Percentiles rank a stretch among this genome's conserved stretches.
These are phyloP conservation scores for Sabatieria punctata DNA, from an alignment of 2,888 invertebrate species.

Conservation along the genomic window DNA sequence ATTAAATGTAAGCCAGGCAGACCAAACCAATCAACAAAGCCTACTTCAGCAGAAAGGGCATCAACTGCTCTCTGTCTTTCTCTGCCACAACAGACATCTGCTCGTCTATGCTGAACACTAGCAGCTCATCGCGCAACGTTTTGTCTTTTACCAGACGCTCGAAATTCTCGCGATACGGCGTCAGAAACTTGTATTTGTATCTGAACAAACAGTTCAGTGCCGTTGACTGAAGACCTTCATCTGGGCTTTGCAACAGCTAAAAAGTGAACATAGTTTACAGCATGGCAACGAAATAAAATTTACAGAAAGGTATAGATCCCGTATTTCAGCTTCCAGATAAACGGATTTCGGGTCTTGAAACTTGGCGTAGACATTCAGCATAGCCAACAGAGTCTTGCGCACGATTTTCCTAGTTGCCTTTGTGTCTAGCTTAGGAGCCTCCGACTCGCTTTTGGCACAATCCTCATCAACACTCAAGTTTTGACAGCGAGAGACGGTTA, in stretches of 20 bases:
- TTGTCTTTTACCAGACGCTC: conserved; percentile 65
- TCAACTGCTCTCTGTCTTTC: conserved; percentile 52
- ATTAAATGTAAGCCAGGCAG: too few species aligned
- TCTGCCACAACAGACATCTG: conserved; percentile 48
- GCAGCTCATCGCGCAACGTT: conserved; percentile 65
- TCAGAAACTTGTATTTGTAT: conserved; percentile 60
- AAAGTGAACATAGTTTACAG: conserved; percentile 45
- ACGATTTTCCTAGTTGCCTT: too few species aligned
- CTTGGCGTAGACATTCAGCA: conserved; percentile 57
- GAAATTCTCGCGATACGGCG: conserved; percentile 59
- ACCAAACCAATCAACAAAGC: background rate
- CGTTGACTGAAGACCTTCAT: conserved; percentile 59
- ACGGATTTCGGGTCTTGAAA: conserved; percentile 63
- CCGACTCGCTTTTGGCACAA: too few species aligned
- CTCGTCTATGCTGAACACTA: conserved; percentile 57
- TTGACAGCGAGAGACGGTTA: too few species aligned
- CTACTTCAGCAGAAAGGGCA: conserved; percentile 24
- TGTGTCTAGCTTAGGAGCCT: too few species aligned
- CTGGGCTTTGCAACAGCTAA: conserved; percentile 60
- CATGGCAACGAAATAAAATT: too few species aligned
- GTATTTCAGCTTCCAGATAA: conserved; percentile 55
- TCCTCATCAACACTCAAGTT: too few species aligned
- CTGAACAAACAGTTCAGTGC: conserved; percentile 69
- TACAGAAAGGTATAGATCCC: conserved; percentile 38
- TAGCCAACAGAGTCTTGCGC: too few species aligned